Evolutionary conservation across 2,113 vertebrate species (phyloP).

Genomic region (Accipiter virgatus): DNA sequence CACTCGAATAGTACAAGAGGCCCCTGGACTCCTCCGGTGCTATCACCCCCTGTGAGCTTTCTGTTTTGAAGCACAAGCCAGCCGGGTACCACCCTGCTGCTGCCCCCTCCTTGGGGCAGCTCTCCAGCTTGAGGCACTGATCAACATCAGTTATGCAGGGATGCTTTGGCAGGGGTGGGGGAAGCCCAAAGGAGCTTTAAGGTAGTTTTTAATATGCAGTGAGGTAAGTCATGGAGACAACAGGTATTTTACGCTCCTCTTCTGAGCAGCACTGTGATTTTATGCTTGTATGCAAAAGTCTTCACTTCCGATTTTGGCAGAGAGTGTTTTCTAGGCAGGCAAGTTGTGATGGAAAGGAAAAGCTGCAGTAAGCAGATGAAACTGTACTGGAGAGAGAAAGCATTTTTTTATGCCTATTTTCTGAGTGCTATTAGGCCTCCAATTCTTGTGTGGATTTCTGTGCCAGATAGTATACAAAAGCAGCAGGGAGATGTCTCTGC

Average conservation of each 20-base stretch:
- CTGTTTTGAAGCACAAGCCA: neutral
- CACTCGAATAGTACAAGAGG: neutral
- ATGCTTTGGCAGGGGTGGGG: neutral
- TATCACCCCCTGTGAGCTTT: neutral
- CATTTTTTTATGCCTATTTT: neutral
- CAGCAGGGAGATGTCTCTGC: neutral
- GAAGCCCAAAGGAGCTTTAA: neutral
- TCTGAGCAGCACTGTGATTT: neutral
- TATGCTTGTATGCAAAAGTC: neutral
- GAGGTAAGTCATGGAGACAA: neutral
- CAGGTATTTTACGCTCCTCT: neutral
- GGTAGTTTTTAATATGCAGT: neutral
- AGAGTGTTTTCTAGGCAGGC: neutral
- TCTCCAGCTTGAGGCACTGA: neutral
- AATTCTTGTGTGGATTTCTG: neutral
- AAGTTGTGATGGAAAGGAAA: neutral
- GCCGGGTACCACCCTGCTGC: neutral
- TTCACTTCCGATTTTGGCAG: neutral
- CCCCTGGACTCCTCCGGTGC: neutral
- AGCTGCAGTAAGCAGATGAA: neutral
- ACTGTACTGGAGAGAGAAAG: neutral
- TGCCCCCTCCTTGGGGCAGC: accelerated
- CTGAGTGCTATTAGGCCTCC: neutral
- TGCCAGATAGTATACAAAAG: neutral
- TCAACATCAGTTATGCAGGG: neutral